Evolutionary conservation across 1,140 invertebrate genomes (phyloP).

Genomic region (Apocrypta bakeri): DNA sequence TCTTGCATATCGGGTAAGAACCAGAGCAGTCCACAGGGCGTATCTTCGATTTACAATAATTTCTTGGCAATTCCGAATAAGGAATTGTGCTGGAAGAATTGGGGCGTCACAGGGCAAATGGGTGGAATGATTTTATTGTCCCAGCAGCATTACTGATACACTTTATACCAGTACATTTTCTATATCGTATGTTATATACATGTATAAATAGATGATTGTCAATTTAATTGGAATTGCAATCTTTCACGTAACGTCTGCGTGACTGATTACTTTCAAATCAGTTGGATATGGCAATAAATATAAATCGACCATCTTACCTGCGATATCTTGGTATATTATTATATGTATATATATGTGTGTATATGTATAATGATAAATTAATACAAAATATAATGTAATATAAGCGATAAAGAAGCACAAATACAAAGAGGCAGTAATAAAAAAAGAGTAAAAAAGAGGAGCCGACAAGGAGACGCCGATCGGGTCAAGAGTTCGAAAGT

Average conservation of each 20-base stretch:
- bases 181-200: too few relatives aligned
- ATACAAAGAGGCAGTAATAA: neutral
- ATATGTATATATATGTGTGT: too few relatives aligned
- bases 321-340: neutral
- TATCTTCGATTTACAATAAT: neutral
- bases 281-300: too few relatives aligned
- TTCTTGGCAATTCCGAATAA: neutral
- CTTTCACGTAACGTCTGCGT: too few relatives aligned
- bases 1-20: neutral
- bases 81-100: neutral
- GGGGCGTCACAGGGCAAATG: neutral
- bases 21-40: slow-evolving; percentile 17
- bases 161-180: too few relatives aligned
- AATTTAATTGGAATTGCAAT: too few relatives aligned
- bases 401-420: slow-evolving; percentile 1
- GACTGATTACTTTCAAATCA: too few relatives aligned
- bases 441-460: neutral
- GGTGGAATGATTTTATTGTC: neutral
- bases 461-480: slow-evolving; percentile 4
- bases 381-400: neutral
- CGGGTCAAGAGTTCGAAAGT: slow-evolving; percentile 11
- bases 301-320: neutral
- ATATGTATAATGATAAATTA: neutral
- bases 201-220: too few relatives aligned
- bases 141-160: neutral